Percentiles rank a stretch among this genome's conserved stretches.
Conservation (phyloP, 92 coral and sea anemone genomes). For the Porites divaricata region DNA sequence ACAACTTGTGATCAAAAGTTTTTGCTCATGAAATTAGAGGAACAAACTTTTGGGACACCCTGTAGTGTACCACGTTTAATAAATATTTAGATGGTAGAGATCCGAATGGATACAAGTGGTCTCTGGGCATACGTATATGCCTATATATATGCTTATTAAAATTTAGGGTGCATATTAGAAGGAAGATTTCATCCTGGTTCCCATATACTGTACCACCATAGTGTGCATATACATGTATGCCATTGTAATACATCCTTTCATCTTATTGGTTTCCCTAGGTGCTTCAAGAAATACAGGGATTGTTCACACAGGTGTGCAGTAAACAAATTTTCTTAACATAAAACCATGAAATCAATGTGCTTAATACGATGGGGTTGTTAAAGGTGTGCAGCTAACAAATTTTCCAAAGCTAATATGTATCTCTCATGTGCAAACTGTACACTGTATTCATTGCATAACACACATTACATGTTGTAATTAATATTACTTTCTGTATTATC, state of each 20-base stretch:
- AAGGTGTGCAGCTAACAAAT: constrained; percentile 19
- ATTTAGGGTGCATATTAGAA: constrained; percentile 14
- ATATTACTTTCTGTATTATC: not conserved
- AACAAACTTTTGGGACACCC: too few species aligned
- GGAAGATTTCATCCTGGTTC: constrained; percentile 14
- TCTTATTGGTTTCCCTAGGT: constrained; percentile 27
- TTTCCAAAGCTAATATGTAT: too few species aligned
- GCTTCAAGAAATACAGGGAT: constrained; percentile 24
- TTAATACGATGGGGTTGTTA: constrained; percentile 9
- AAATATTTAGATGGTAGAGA: constrained; percentile 16
- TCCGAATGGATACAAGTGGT: constrained; percentile 11
- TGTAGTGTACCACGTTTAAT: not conserved
- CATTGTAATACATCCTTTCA: constrained; percentile 8
- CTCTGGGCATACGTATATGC: not conserved
- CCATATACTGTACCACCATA: constrained; percentile 17
- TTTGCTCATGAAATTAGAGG: too few species aligned
- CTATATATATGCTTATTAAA: constrained; percentile 16
- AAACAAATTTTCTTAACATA: constrained; percentile 12
- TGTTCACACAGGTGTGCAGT: constrained; percentile 23
- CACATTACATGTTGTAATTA: not conserved
- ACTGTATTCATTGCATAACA: constrained; percentile 9
- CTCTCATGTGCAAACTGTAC: too few species aligned
- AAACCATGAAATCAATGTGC: constrained; percentile 9
- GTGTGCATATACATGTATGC: constrained; percentile 1
- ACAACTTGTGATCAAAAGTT: not conserved